A percentile compares a stretch with the other conserved stretches of the same genome.
Conservation (phyloP, 2,888 invertebrate species). For the Unio delphinus region DNA sequence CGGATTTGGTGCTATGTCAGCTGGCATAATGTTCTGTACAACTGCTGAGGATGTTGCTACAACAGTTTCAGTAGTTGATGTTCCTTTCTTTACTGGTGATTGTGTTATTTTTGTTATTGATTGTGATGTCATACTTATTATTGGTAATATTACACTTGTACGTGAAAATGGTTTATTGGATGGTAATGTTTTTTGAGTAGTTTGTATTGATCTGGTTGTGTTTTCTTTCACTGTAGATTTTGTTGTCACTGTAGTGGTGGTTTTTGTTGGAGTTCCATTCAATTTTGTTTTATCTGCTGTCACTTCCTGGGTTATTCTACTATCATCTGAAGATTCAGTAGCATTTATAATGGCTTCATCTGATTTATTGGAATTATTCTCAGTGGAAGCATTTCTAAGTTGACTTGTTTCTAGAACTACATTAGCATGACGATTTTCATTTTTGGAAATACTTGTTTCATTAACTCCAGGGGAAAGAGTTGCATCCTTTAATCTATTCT, state of each 20-base stretch:
- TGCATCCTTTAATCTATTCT: no score
- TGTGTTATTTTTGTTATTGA: constrained; percentile 14
- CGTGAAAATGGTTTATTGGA: constrained; percentile 15
- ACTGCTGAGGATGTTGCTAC: constrained; percentile 6
- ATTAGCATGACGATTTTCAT: no score
- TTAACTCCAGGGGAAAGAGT: no score
- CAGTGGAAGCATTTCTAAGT: not conserved
- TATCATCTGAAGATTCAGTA: not conserved
- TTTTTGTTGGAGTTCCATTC: constrained; percentile 19
- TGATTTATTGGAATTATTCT: not conserved
- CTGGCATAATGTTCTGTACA: constrained; percentile 1
- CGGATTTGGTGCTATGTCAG: constrained; percentile 21
- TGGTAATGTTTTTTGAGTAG: constrained; percentile 16
- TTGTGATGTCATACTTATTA: constrained; percentile 10
- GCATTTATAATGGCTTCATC: not conserved
- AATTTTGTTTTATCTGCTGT: constrained; percentile 16
- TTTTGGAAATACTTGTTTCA: no score
- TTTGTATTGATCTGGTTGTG: not conserved
- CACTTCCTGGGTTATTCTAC: constrained; percentile 8
- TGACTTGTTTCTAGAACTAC: not conserved
- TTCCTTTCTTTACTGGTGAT: constrained; percentile 9
- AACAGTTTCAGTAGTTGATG: constrained; percentile 11
- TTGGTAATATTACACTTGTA: not conserved
- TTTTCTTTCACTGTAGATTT: no score
- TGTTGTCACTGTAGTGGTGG: constrained; percentile 15